Conservation (phyloP, 1,140 invertebrate genomes). For the Metaphire vulgaris region DNA sequence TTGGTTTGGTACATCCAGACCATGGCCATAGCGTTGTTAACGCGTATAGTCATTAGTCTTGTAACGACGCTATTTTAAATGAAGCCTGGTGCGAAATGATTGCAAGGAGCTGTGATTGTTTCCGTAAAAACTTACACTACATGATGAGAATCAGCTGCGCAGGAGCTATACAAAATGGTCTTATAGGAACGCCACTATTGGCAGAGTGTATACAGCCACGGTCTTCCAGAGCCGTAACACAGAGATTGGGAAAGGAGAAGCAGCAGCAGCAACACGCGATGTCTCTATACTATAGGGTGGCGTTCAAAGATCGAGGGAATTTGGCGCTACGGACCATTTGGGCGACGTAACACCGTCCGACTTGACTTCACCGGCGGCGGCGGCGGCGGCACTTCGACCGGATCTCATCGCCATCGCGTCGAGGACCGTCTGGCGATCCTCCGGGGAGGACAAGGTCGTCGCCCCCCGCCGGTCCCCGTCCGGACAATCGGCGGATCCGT, state of each 20-base stretch:
- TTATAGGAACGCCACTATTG: background rate
- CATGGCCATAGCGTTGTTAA: too few species aligned
- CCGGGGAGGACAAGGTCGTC: background rate
- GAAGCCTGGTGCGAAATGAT: too few species aligned
- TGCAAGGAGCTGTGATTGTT: too few species aligned
- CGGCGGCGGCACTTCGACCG: background rate
- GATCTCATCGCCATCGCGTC: background rate
- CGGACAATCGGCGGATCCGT: background rate
- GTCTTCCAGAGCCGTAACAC: background rate
- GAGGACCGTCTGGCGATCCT: background rate
- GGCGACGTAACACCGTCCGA: background rate
- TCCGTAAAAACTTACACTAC: background rate
- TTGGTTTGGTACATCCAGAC: too few species aligned
- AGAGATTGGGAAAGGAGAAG: too few species aligned
- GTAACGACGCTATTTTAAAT: background rate
- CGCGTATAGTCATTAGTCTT: background rate
- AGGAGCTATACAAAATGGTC: background rate
- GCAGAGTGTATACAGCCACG: background rate
- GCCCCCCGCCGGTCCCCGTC: background rate
- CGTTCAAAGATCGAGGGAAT: background rate
- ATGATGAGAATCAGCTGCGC: background rate
- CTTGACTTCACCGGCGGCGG: background rate
- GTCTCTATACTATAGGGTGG: background rate
- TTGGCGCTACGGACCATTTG: background rate
- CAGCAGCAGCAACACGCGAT: too few species aligned